These are phyloP conservation scores for Drosophila subquinaria DNA, from an alignment of 2,888 invertebrate genomes.

Conservation along the genomic window DNA sequence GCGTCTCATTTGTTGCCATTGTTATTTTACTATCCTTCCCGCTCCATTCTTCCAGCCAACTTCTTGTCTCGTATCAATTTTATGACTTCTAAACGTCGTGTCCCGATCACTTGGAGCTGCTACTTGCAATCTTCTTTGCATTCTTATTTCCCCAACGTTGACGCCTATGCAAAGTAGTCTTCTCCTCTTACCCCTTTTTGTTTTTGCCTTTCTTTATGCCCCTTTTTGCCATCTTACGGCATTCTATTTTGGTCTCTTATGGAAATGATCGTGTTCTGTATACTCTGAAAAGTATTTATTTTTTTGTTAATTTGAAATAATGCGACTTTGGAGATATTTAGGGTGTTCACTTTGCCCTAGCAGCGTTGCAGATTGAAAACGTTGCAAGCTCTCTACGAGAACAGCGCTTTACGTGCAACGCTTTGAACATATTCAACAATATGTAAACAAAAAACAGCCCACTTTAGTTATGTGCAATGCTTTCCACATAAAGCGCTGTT, in stretches of 20 bases:
- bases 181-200: neutral
- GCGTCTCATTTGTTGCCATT: conserved; percentile 18
- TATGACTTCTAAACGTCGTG: conserved; percentile 22
- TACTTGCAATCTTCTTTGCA: conserved; percentile 45
- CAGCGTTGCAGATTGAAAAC: too few relatives aligned
- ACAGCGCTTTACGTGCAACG: too few relatives aligned
- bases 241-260: conserved; percentile 10
- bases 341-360: too few relatives aligned
- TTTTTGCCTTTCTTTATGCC: conserved; percentile 5
- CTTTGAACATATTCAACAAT: too few relatives aligned
- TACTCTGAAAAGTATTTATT: neutral
- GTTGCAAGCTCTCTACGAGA: too few relatives aligned
- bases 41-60: neutral
- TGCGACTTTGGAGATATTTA: neutral
- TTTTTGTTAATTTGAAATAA: neutral
- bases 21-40: neutral
- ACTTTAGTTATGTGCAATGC: too few relatives aligned
- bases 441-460: too few relatives aligned
- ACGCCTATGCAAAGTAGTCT: conserved; percentile 27
- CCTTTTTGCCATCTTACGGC: neutral
- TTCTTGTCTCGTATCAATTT: conserved; percentile 6
- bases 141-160: conserved; percentile 55
- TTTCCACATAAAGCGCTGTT: too few relatives aligned
- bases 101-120: conserved; percentile 28
- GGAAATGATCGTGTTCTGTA: neutral